These are phyloP conservation scores for Plagodis dolabraria DNA, from an alignment of 2,888 invertebrate genomes.

Conservation along the genomic window DNA sequence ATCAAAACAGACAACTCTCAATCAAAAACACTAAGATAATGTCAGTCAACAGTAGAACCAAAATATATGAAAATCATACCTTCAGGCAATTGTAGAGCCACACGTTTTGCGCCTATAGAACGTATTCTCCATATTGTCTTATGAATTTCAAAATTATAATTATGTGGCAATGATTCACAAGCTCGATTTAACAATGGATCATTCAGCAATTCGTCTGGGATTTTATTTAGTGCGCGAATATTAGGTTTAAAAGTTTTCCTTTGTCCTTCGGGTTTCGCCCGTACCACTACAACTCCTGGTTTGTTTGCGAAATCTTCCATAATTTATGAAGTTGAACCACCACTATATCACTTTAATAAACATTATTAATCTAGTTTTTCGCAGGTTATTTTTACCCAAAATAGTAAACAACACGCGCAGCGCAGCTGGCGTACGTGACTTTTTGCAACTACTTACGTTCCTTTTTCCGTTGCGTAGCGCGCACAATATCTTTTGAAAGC, in stretches of 20 bases:
- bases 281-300: slow-evolving; percentile 87
- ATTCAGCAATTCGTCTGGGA: slow-evolving; percentile 91
- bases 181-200: slow-evolving; percentile 90
- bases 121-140: slow-evolving; percentile 99
- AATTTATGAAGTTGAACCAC: slow-evolving; percentile 23
- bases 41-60: not conserved
- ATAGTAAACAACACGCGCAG: slow-evolving; percentile 65
- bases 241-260: slow-evolving; percentile 92
- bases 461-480: too few species aligned
- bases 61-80: slow-evolving; percentile 66
- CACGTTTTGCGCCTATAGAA: slow-evolving; percentile 92
- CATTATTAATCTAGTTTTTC: slow-evolving; percentile 16
- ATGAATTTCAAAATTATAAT: slow-evolving; percentile 99
- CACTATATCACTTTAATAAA: slow-evolving; percentile 4
- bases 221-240: slow-evolving; percentile 89
- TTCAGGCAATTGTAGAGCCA: slow-evolving; percentile 99
- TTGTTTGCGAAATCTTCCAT: slow-evolving; percentile 69
- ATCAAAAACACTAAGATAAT: not conserved
- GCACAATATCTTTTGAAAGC: not conserved
- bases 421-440: slow-evolving; percentile 81
- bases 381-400: slow-evolving; percentile 52
- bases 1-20: slow-evolving; percentile 5
- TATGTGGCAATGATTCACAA: slow-evolving; percentile 91
- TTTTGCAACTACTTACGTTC: slow-evolving; percentile 56
- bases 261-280: slow-evolving; percentile 89